Conservation (phyloP, 1,140 invertebrate genomes). For the Drosophila saltans region DNA sequence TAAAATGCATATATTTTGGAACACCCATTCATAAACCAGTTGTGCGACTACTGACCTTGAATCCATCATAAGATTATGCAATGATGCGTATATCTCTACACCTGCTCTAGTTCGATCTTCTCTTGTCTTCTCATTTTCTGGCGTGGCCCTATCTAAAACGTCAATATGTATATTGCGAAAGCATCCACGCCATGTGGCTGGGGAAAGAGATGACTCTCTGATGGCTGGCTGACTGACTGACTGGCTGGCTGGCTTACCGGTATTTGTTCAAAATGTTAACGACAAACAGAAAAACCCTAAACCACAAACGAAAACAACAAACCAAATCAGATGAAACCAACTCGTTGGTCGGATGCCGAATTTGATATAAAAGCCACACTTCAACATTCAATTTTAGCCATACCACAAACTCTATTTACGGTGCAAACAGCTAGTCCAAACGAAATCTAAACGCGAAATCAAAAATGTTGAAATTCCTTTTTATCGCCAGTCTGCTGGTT, state of each 20-base stretch:
- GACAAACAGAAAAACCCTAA: constrained; percentile 30
- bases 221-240: not conserved
- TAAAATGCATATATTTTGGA: not conserved
- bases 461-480: constrained; percentile 71
- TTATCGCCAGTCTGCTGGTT: constrained; percentile 71
- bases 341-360: constrained; percentile 34
- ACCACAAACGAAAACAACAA: constrained; percentile 21
- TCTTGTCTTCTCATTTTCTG: constrained; percentile 30
- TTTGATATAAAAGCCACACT: constrained; percentile 72
- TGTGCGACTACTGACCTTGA: constrained; percentile 70
- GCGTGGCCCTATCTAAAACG: not conserved
- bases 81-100: constrained; percentile 53
- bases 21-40: constrained; percentile 42
- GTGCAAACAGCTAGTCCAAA: constrained; percentile 58
- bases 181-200: not conserved
- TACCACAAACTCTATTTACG: constrained; percentile 71
- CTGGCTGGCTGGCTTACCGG: not conserved
- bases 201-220: not conserved
- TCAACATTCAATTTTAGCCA: constrained; percentile 59
- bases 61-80: not conserved
- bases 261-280: not conserved
- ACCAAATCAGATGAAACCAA: constrained; percentile 17
- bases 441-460: constrained; percentile 14
- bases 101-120: constrained; percentile 3
- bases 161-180: constrained; percentile 3